Base-by-base conservation (phyloP, 2,888 invertebrate species). In the Tineola bisselliella region DNA sequence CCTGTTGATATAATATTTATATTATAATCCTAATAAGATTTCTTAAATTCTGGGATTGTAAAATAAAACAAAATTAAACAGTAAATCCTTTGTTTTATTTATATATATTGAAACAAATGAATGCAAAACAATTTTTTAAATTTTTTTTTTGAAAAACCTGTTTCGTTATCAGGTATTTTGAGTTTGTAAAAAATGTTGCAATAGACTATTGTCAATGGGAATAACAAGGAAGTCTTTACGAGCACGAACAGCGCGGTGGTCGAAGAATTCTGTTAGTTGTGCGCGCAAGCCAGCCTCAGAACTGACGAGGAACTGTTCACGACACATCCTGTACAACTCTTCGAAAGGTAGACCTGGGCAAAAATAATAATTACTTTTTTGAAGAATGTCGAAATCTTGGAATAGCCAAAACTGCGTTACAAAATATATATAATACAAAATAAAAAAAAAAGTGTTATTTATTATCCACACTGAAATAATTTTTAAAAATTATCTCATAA, bases 211-310 rank as follows among this genome's bases (percentile, higher is more conserved):
- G 66, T 93, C 92, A 19, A 96, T 90, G 0, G 96, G 95, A 74
- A 97, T 94, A 18, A 89, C 73, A 33, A 97, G 84, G 71, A 92
- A 91, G 74, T 97, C 97, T 13, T 91, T 92, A 69, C 96, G 90
- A 62, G 90, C 90, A 76, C 92, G 93, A 4, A 98, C 91, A 68
- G 99, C 88, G 76, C 97, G 95, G 77, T 99, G 99, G 81, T 99
- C 98, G 59, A 95, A 86, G 80, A 98, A 99, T 82, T 99, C 99
- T 0, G 95, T 97, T 1, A 99, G 88, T 71, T 98, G 97, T 5
- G 97, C 94, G 66, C 97, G 90, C 62, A 99, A 80, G 0, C 96
- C 96, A 61, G 94, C 88, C 79, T 99, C 98, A 0, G 96, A 95
- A 75, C 96, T 98, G 0, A 97, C 98, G 43, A 98, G 87, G 79